Conservation (phyloP, 2,797 vertebrate species). For the Thunnus albacares region DNA sequence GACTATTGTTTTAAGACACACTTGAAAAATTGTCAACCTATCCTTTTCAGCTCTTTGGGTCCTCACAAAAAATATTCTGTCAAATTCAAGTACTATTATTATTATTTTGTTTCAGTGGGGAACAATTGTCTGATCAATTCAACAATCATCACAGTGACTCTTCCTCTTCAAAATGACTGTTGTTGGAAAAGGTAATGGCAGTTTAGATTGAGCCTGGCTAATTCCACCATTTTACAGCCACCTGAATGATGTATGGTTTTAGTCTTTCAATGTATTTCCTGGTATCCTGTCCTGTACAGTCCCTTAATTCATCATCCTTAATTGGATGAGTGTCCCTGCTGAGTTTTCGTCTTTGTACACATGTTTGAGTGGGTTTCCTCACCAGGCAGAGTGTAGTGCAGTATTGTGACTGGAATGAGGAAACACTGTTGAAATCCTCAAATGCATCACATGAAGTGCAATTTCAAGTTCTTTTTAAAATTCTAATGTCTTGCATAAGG, state of each 20-base stretch:
- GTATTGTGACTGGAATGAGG: constrained; percentile 11
- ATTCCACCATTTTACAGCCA: background rate
- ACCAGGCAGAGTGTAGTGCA: background rate
- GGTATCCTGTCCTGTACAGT: background rate
- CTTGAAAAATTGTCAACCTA: no score
- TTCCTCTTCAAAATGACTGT: background rate
- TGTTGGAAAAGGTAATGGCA: background rate
- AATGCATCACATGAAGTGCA: constrained; percentile 36
- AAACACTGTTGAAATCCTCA: constrained; percentile 38
- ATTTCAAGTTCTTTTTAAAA: constrained; percentile 41
- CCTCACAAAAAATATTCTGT: background rate
- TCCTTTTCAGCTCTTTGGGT: background rate
- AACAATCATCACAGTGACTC: background rate
- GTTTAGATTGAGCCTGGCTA: background rate
- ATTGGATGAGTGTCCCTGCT: background rate
- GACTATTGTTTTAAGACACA: no score
- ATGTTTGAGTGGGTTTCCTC: constrained; percentile 1
- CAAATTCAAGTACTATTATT: background rate
- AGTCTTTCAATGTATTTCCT: background rate
- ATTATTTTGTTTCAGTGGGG: background rate
- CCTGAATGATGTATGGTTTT: background rate
- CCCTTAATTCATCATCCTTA: background rate
- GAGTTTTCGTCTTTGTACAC: background rate
- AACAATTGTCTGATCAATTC: background rate
- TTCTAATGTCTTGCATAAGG: constrained; percentile 38